These are phyloP conservation scores for Microctonus aethiopoides DNA, from an alignment of 2,888 invertebrate species.

Conservation along the genomic window DNA sequence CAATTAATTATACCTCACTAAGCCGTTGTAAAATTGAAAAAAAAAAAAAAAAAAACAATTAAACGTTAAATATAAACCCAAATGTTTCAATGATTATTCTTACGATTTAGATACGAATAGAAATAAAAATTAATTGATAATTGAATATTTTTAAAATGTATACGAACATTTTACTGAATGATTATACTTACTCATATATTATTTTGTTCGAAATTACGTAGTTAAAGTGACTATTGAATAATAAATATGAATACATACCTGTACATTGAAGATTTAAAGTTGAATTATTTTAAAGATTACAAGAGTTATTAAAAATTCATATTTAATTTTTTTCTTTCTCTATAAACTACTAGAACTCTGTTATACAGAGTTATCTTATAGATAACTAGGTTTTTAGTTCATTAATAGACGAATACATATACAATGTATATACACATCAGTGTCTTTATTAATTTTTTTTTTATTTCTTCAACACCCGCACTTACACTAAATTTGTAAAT, in stretches of 20 bases:
- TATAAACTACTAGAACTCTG: no score
- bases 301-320: no score
- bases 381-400: no score
- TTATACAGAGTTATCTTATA: no score
- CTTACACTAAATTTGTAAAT: constrained; percentile 8
- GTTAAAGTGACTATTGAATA: background rate
- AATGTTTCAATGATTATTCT: background rate
- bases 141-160: no score
- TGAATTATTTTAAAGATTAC: no score
- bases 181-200: no score
- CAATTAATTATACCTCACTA: background rate
- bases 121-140: no score
- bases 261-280: background rate
- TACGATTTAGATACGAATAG: no score
- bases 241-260: background rate
- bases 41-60: background rate
- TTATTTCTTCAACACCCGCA: constrained; percentile 9
- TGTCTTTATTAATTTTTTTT: constrained; percentile 3
- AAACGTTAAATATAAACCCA: background rate
- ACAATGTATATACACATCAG: background rate
- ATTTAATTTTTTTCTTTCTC: no score
- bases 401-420: no score
- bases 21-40: background rate
- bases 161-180: no score
- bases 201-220: background rate